Evolutionary conservation across 2,888 invertebrate genomes (phyloP).

Genomic region (Anodontia alba): DNA sequence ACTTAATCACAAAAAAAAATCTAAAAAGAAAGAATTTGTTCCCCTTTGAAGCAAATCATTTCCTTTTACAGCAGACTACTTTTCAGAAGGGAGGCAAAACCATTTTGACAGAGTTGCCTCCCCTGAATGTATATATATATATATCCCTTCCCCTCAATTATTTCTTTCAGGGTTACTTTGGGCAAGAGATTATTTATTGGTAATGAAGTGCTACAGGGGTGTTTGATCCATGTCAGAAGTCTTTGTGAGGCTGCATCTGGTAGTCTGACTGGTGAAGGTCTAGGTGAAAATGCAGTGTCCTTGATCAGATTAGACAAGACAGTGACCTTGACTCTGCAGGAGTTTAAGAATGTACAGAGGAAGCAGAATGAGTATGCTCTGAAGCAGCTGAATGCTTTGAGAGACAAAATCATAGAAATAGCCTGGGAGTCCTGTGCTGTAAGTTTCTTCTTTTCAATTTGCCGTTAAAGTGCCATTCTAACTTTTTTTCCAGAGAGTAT

Average conservation of each 20-base stretch:
- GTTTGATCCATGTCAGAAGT: conserved; percentile 81
- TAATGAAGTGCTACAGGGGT: conserved; percentile 84
- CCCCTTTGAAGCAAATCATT: too few species aligned
- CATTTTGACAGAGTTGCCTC: too few species aligned
- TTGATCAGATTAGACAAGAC: conserved; percentile 77
- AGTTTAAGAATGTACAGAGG: conserved; percentile 78
- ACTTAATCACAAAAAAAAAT: too few species aligned
- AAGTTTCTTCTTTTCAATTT: conserved; percentile 60
- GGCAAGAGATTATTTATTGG: conserved; percentile 79
- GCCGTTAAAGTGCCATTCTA: too few species aligned
- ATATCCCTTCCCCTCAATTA: too few species aligned
- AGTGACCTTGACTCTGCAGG: conserved; percentile 75
- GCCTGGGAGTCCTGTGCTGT: conserved; percentile 84
- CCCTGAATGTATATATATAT: too few species aligned
- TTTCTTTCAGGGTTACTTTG: conserved; percentile 68
- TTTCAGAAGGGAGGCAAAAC: too few species aligned
- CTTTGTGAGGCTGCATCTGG: conserved; percentile 82
- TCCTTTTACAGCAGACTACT: too few species aligned
- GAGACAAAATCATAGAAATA: conserved; percentile 79
- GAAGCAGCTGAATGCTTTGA: conserved; percentile 74
- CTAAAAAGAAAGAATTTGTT: too few species aligned
- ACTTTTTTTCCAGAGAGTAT: too few species aligned
- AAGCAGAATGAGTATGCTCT: conserved; percentile 73
- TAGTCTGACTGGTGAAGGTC: conserved; percentile 69
- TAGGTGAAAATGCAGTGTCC: conserved; percentile 72